Conservation (phyloP, 2,888 invertebrate species). For the Pharmacophagus antenor region DNA sequence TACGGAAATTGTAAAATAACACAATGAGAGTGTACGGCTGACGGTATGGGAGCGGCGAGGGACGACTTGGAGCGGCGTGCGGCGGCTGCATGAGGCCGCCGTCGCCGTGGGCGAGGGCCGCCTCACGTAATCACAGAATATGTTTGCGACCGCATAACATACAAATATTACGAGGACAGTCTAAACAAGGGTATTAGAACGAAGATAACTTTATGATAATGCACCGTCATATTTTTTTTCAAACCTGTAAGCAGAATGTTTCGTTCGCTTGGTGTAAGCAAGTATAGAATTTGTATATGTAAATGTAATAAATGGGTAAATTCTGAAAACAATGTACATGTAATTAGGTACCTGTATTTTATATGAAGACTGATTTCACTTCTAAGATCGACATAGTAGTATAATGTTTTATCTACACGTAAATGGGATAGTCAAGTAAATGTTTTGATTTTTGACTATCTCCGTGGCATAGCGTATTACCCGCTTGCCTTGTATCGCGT, state of each 20-base stretch:
- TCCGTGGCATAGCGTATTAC: too few species aligned
- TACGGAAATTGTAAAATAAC: slow-evolving; percentile 22
- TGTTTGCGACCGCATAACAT: slow-evolving; percentile 30
- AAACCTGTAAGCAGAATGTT: neutral
- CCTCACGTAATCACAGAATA: slow-evolving; percentile 26
- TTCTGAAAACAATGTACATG: too few species aligned
- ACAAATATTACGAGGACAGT: slow-evolving; percentile 29
- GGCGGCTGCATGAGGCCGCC: slow-evolving; percentile 11
- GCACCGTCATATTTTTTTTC: neutral
- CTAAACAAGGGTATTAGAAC: slow-evolving; percentile 29
- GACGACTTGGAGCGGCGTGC: slow-evolving; percentile 11
- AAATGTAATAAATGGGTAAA: too few species aligned
- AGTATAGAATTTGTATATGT: too few species aligned
- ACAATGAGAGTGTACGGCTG: slow-evolving; percentile 16
- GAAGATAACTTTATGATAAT: slow-evolving; percentile 12
- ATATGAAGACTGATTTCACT: too few species aligned
- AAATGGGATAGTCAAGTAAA: too few species aligned
- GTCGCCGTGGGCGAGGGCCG: slow-evolving; percentile 25
- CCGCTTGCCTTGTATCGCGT: too few species aligned
- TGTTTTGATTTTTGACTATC: too few species aligned
- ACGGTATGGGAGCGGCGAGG: slow-evolving; percentile 8
- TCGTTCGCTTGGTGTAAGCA: too few species aligned
- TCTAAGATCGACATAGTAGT: too few species aligned
- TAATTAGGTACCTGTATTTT: too few species aligned
- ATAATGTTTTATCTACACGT: too few species aligned